Base-by-base conservation (phyloP, 2,113 vertebrate genomes). In the Scalopus aquaticus region DNA sequence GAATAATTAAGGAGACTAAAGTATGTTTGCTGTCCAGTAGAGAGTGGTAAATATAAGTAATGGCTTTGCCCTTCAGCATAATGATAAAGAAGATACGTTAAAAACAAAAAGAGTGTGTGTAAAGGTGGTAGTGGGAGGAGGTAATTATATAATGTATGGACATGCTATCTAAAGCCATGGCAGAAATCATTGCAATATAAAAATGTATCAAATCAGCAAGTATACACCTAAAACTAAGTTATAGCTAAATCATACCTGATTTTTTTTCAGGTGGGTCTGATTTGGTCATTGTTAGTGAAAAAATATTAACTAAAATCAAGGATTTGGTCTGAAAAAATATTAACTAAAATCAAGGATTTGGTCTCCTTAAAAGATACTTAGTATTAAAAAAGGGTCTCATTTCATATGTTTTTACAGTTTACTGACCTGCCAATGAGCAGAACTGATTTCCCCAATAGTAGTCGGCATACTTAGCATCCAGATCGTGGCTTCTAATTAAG, bases 251-350 rank as follows among this genome's bases (percentile, higher is more conserved):
- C 56, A 67, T 12, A 49, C 37, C 54, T 51, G 20, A 56, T 22
- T 22, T 22, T 56, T 22, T 56, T 56, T 20, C 20, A 22, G 19
- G 54, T 56, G 1, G 54, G 4, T 77, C 6, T 4, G 13, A 42
- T 78, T 42, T 70, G 28, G 32, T 64, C 3, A 44, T 49, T 84
- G 30, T 28, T 83, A 72, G 17, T 90, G 81, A 49, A 67, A 54
- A 54, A 81, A n/a, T 58, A 39, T 87, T 87, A 58, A 85, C 37
- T 84, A 72, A 70, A 80, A 85, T 69, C 7, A 93, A 80, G 32
- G 42, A 67, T 49, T 73, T 78, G 20, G 6, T 4, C 46, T 67
- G 49, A 84, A 67, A 54, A 54, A 81, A n/a, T 58, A 39, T 87
- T 87, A 58, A 85, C 37, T 84, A 72, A 70, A 80, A 85, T 69